Percentiles rank a stretch among this genome's conserved stretches.
Conservation (phyloP, 2,113 vertebrate genomes). For the Sprattus sprattus region DNA sequence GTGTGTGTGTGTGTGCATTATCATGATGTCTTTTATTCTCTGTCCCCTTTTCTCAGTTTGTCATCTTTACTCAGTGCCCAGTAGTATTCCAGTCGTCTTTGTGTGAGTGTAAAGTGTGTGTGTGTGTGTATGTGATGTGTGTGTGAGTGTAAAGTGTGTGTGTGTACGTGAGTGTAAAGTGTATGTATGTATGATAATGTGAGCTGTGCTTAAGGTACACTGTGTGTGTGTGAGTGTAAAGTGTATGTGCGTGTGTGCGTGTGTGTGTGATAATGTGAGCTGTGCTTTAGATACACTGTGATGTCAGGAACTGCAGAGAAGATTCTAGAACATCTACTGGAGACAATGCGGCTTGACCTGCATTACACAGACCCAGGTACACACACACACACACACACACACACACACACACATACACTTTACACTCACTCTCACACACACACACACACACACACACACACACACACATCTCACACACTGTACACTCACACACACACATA, state of each 20-base stretch:
- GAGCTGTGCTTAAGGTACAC: too few relatives aligned
- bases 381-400: conserved; percentile 7
- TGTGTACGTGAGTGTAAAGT: neutral
- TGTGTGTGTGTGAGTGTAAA: neutral
- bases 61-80: too few relatives aligned
- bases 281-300: conserved; percentile 86
- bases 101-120: neutral
- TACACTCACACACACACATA: neutral
- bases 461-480: neutral
- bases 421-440: conserved; percentile 43
- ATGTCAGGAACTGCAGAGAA: conserved; percentile 98
- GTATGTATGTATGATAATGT: neutral
- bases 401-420: conserved; percentile 75
- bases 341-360: conserved; percentile 92
- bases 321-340: conserved; percentile 97
- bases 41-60: too few relatives aligned
- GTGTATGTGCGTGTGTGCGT: neutral
- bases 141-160: neutral
- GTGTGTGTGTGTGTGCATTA: neutral
- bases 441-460: conserved; percentile 76
- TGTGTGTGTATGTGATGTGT: neutral
- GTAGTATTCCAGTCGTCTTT: too few relatives aligned
- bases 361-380: conserved; percentile 83
- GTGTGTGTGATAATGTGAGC: neutral
- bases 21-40: too few relatives aligned